Evolutionary conservation across 2,113 vertebrate species (phyloP).

Genomic region (Carassius auratus): DNA sequence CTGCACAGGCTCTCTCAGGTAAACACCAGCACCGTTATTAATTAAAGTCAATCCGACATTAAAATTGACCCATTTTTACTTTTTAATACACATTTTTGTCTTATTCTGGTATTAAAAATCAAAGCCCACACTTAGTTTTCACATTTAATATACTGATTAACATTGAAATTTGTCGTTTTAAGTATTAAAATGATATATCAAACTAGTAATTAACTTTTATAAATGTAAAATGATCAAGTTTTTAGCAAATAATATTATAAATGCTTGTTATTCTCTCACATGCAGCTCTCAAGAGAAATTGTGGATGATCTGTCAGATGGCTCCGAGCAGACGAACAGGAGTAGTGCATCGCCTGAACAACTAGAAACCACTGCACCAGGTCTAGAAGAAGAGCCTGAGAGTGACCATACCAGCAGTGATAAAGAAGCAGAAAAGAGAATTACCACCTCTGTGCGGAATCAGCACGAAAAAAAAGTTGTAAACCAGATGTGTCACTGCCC

Average conservation of each 20-base stretch:
- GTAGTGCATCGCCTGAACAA: conserved; percentile 1
- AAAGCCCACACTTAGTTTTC: neutral
- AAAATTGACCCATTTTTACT: neutral
- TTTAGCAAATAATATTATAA: neutral
- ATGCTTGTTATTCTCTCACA: neutral
- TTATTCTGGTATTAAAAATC: neutral
- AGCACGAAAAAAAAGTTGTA: neutral
- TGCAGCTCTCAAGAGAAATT: conserved; percentile 43
- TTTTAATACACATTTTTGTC: neutral
- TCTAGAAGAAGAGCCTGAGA: conserved; percentile 34
- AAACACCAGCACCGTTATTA: neutral
- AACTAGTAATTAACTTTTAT: neutral
- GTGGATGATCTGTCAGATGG: conserved; percentile 34
- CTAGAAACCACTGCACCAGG: neutral
- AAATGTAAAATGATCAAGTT: neutral
- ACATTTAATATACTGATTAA: neutral
- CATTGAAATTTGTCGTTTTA: no score
- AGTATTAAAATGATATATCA: neutral
- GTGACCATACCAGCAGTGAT: conserved; percentile 17
- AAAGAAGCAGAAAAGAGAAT: conserved; percentile 22
- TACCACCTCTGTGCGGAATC: neutral
- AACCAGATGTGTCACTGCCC: conserved; percentile 33
- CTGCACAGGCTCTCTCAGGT: conserved; percentile 37
- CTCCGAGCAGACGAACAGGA: conserved; percentile 45
- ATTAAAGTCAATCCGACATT: neutral